phyloP scores from a whole-genome alignment of 2,797 vertebrate species.

The Parauchenoglanis ngamensis region DNA sequence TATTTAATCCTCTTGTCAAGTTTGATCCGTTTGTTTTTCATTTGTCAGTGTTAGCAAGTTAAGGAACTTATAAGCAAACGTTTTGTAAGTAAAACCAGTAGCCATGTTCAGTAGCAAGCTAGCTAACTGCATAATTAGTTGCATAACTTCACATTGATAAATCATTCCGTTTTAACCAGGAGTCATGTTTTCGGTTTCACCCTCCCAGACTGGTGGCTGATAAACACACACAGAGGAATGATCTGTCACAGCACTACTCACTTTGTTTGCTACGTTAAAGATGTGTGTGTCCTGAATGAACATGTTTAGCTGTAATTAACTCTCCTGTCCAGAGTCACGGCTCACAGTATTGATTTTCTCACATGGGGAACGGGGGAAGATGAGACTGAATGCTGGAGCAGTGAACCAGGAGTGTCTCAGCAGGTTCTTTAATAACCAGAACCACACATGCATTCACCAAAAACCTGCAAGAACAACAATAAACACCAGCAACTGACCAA shows the following conservation, averaged over 20 bases:
- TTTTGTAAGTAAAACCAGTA: too few species aligned
- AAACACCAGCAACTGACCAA: not conserved
- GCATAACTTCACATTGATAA: too few species aligned
- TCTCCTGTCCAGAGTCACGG: constrained; percentile 26
- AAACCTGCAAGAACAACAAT: not conserved
- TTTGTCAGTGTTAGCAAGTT: too few species aligned
- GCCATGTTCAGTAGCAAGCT: too few species aligned
- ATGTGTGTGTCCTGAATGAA: constrained; percentile 5
- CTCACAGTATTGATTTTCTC: constrained; percentile 49
- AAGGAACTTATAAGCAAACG: too few species aligned
- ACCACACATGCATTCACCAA: not conserved
- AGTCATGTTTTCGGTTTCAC: not conserved
- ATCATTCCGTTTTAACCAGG: not conserved
- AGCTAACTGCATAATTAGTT: too few species aligned
- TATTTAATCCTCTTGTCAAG: not conserved
- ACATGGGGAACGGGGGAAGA: not conserved
- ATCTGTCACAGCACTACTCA: not conserved
- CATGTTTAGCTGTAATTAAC: constrained; percentile 54
- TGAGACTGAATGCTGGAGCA: not conserved
- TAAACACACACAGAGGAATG: not conserved
- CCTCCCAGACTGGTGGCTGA: not conserved
- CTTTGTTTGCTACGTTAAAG: not conserved
- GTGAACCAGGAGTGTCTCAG: constrained; percentile 37
- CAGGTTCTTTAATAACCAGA: not conserved
- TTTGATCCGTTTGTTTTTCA: too few species aligned